phyloP scores from a whole-genome alignment of 2,797 vertebrate genomes.

The Odontamblyopus rebecca region DNA sequence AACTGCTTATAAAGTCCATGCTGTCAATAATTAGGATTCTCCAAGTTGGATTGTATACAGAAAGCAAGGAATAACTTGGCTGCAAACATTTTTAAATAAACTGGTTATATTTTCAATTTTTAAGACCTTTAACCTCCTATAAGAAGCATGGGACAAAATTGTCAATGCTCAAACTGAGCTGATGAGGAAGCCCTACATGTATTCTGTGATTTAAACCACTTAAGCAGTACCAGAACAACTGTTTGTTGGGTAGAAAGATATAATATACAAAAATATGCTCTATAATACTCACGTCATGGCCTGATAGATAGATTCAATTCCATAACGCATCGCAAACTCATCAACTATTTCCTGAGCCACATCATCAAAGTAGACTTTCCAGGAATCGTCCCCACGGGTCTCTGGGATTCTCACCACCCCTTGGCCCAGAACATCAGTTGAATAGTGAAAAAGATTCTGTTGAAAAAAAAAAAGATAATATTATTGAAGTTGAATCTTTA shows the following conservation, averaged over 20 bases:
- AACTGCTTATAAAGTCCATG: too few species aligned
- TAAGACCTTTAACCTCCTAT: too few species aligned
- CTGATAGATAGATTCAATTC: conserved; percentile 98
- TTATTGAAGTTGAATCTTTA: too few species aligned
- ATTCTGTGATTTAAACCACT: neutral
- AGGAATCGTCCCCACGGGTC: conserved; percentile 91
- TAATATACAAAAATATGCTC: neutral
- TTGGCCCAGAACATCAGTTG: conserved; percentile 88
- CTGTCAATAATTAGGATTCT: too few species aligned
- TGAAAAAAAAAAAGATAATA: neutral
- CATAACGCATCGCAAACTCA: conserved; percentile 98
- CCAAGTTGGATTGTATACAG: too few species aligned
- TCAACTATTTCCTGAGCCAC: conserved; percentile 96
- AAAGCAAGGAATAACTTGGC: too few species aligned
- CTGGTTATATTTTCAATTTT: too few species aligned
- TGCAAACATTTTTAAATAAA: too few species aligned
- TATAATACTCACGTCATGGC: conserved; percentile 94
- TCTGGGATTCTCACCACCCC: conserved; percentile 93
- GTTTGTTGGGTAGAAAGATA: neutral
- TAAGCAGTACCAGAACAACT: neutral
- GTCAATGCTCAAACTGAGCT: neutral
- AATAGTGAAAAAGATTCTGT: conserved; percentile 96
- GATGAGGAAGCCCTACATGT: neutral
- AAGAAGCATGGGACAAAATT: too few species aligned
- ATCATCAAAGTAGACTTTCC: conserved; percentile 98